Evolutionary conservation across 2,113 vertebrate species (phyloP).

Genomic region (Pampusana beccarii): DNA sequence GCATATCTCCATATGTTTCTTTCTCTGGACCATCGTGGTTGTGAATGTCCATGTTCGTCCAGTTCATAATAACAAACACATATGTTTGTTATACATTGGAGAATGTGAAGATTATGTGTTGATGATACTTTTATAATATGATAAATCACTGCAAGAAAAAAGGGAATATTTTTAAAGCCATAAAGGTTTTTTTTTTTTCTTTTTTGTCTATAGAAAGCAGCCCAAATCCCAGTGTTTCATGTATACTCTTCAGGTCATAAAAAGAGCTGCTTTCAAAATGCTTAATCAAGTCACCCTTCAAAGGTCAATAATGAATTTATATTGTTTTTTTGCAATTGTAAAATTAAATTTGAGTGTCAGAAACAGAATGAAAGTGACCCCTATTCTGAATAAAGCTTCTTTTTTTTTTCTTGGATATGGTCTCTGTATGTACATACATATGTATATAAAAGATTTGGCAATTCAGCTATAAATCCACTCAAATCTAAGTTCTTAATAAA

Average conservation of each 20-base stretch:
- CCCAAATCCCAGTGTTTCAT: constrained; percentile 2
- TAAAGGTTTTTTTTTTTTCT: background rate
- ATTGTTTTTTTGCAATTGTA: background rate
- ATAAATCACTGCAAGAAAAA: constrained; percentile 33
- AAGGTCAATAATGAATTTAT: constrained; percentile 21
- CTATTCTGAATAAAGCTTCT: background rate
- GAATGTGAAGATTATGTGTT: constrained; percentile 18
- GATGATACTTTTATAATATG: constrained; percentile 54
- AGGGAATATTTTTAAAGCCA: background rate
- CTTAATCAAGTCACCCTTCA: constrained; percentile 7
- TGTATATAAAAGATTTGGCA: background rate
- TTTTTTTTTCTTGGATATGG: background rate
- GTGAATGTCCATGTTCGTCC: background rate
- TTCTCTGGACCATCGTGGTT: background rate
- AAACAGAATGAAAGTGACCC: constrained; percentile 9
- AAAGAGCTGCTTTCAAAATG: constrained; percentile 36
- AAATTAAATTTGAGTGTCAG: background rate
- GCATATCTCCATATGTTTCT: constrained; percentile 41
- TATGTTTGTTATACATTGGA: background rate
- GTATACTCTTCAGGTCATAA: background rate
- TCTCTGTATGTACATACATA: background rate
- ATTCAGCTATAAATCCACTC: background rate
- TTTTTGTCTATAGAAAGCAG: background rate
- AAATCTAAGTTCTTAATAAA: background rate
- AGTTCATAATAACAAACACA: background rate